Evolutionary conservation across 2,888 invertebrate genomes (phyloP), one percentile per base, ranked within the genome.

Genomic region (Pyrocoelia pectoralis): DNA sequence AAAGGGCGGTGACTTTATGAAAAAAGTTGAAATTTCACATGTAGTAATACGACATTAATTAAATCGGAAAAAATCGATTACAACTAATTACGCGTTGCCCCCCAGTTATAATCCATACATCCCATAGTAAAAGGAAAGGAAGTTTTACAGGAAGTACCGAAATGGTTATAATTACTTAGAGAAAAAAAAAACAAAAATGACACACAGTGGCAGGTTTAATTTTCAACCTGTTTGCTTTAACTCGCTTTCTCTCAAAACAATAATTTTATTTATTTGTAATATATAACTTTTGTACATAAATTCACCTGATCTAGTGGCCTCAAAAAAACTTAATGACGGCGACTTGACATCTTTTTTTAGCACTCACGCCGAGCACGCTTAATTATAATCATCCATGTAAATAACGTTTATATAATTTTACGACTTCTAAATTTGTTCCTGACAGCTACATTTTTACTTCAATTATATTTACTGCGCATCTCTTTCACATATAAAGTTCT

Each of bases 161-260:
- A 18, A 8, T 41, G 13, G 40, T 13, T 53, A 13, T 19, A 18
- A 33, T 55, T 55, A 28, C 24, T 48, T 24, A 24, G 24, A 24
- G 24, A 46, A 55, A 55, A n/a, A n/a, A n/a, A n/a, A n/a, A n/a
- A n/a, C n/a, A n/a, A n/a, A 55, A 55, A 53, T 29, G 14, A 18
- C 52, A 18, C 24, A 24, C 24, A 6, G 6, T 6, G 24, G 41
- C 28, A 24, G 24, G 24, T 24, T 24, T 24, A 24, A 24, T 24
- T 24, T 24, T 24, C 4, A 33, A 33, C 33, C 33, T 33, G 33
- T n/a, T 33, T n/a, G 33, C n/a, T 33, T 33, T 33, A 6, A 10
- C 33, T 33, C 33, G n/a, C 24, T 24, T 24, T 24, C 24, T n/a
- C n/a, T n/a, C n/a, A n/a, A n/a, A 33, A 8, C 33, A 33, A n/a